These are phyloP conservation scores for Stegana nigrithorax DNA, from an alignment of 2,888 invertebrate genomes.

Conservation along the genomic window DNA sequence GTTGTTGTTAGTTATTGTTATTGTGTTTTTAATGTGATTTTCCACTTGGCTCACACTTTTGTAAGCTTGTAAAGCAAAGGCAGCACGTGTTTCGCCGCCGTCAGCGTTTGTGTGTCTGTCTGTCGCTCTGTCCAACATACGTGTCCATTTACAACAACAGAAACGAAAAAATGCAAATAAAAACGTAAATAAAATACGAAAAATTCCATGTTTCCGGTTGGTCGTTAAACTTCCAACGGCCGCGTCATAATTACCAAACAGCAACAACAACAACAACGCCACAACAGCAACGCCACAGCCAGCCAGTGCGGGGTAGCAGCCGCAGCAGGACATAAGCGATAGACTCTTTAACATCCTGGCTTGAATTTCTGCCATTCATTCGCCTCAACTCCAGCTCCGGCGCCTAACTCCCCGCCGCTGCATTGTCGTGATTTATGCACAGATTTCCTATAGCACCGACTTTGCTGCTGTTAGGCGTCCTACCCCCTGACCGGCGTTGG, in stretches of 20 bases:
- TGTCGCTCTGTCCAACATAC: slow-evolving; percentile 1
- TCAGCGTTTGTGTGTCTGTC: neutral
- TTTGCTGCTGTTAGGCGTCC: too few relatives aligned
- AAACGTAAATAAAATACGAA: too few relatives aligned
- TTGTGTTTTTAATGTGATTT: slow-evolving; percentile 61
- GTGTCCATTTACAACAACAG: slow-evolving; percentile 29
- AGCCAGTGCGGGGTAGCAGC: slow-evolving; percentile 32
- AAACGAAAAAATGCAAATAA: too few relatives aligned
- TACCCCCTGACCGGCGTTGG: too few relatives aligned
- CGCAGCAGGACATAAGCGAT: slow-evolving; percentile 40
- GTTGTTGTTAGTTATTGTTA: slow-evolving; percentile 63
- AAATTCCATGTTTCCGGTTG: slow-evolving; percentile 52
- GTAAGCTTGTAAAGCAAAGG: slow-evolving; percentile 47
- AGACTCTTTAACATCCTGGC: neutral
- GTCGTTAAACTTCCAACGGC: slow-evolving; percentile 60
- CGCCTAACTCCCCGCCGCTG: slow-evolving; percentile 1
- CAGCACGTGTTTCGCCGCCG: slow-evolving; percentile 1
- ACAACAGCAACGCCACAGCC: too few relatives aligned
- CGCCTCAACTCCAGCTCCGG: neutral
- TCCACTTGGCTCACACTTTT: slow-evolving; percentile 61
- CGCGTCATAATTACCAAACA: slow-evolving; percentile 56
- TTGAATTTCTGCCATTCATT: too few relatives aligned
- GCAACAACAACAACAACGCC: too few relatives aligned
- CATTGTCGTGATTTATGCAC: slow-evolving; percentile 19
- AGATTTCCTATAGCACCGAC: neutral